phyloP scores from a whole-genome alignment of 1,140 invertebrate genomes.

The Chymomyza costata region DNA sequence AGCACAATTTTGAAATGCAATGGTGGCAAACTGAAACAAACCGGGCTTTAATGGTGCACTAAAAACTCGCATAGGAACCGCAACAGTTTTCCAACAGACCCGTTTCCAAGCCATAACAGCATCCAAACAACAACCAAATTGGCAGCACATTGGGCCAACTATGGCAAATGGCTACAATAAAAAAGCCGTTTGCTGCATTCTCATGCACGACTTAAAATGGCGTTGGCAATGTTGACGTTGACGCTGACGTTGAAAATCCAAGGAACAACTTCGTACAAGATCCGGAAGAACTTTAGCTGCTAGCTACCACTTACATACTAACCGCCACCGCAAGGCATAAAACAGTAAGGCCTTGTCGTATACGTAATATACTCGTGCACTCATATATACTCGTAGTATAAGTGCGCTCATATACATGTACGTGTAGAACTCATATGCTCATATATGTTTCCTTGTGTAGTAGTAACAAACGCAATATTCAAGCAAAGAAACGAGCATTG shows the following conservation, averaged over 20 bases:
- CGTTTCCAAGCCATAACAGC: slow-evolving; percentile 53
- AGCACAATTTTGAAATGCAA: slow-evolving; percentile 56
- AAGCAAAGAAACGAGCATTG: slow-evolving; percentile 68
- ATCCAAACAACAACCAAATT: slow-evolving; percentile 58
- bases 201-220: slow-evolving; percentile 70
- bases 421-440: no score
- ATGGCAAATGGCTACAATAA: slow-evolving; percentile 72
- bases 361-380: no score
- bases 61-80: slow-evolving; percentile 54
- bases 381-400: no score
- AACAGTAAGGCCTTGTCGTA: slow-evolving; percentile 32
- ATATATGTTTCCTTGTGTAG: neutral
- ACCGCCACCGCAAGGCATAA: slow-evolving; percentile 58
- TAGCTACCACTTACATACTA: slow-evolving; percentile 14
- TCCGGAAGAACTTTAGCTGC: slow-evolving; percentile 51
- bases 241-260: no score
- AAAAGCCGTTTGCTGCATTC: slow-evolving; percentile 72
- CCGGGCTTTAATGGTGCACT: slow-evolving; percentile 31
- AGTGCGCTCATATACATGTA: no score
- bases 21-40: slow-evolving; percentile 19
- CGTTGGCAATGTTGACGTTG: no score
- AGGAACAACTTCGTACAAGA: slow-evolving; percentile 49
- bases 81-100: no score
- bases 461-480: slow-evolving; percentile 47
- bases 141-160: slow-evolving; percentile 56